Conservation (phyloP, 1,140 invertebrate species). For the Heliothis virescens region DNA sequence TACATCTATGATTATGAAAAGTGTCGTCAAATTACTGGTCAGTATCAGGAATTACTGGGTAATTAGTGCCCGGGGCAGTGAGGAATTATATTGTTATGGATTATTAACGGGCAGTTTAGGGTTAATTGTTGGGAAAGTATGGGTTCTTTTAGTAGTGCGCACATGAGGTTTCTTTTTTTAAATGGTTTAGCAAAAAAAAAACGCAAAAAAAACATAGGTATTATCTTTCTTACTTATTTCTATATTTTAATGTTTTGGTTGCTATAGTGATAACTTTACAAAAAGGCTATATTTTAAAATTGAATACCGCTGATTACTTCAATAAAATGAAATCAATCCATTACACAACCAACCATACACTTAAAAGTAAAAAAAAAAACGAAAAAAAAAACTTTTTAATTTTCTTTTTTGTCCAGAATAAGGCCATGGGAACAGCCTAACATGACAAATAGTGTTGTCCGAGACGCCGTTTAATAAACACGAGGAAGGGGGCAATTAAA, state of each 20-base stretch:
- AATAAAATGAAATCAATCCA: too few relatives aligned
- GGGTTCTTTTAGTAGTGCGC: too few relatives aligned
- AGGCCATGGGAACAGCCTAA: conserved; percentile 65
- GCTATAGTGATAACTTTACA: too few relatives aligned
- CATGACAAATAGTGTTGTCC: conserved; percentile 69
- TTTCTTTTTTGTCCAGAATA: conserved; percentile 59
- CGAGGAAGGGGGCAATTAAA: conserved; percentile 73
- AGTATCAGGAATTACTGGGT: conserved; percentile 16
- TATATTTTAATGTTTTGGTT: too few relatives aligned
- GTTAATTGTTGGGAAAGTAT: background rate
- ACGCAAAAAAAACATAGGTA: too few relatives aligned
- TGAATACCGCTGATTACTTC: too few relatives aligned
- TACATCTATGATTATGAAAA: conserved; percentile 55
- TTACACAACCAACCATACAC: too few relatives aligned
- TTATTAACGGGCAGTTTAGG: background rate
- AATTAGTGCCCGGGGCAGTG: conserved; percentile 20
- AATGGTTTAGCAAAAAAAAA: too few relatives aligned
- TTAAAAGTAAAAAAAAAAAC: background rate
- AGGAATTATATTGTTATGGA: conserved; percentile 23
- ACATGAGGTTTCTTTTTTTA: too few relatives aligned
- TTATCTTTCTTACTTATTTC: too few relatives aligned
- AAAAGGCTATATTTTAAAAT: too few relatives aligned
- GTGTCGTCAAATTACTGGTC: conserved; percentile 51
- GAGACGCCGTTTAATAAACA: conserved; percentile 77
- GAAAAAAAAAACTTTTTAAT: background rate